Evolutionary conservation across 1,140 invertebrate genomes (phyloP).

Genomic region (Dufourea novaeangliae): DNA sequence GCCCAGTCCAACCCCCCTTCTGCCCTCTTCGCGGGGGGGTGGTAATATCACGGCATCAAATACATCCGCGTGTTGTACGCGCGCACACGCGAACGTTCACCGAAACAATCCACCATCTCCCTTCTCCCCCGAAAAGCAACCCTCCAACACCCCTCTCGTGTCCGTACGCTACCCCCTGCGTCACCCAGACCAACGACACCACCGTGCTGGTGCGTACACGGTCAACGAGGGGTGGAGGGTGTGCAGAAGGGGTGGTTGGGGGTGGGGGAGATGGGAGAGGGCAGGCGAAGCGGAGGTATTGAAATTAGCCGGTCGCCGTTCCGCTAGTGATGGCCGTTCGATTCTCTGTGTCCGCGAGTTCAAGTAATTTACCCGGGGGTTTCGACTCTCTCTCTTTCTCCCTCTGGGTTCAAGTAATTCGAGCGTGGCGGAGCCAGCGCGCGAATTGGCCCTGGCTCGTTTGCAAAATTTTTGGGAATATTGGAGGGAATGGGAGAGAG

Average conservation of each 20-base stretch:
- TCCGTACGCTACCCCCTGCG: constrained; percentile 17
- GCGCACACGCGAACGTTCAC: constrained; percentile 52
- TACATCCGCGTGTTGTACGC: constrained; percentile 60
- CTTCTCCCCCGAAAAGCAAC: constrained; percentile 54
- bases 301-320: constrained; percentile 70
- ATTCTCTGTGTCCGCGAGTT: constrained; percentile 50
- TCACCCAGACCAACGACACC: constrained; percentile 3
- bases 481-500: no score
- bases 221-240: constrained; percentile 6
- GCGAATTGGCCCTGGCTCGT: neutral
- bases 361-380: constrained; percentile 41
- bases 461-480: neutral
- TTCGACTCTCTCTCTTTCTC: no score
- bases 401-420: constrained; percentile 39
- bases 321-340: constrained; percentile 50
- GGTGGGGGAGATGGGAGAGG: no score
- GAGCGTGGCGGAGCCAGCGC: neutral
- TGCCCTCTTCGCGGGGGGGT: constrained; percentile 21
- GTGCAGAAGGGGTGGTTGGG: no score
- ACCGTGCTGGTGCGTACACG: constrained; percentile 43
- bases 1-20: neutral
- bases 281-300: constrained; percentile 64
- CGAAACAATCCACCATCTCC: constrained; percentile 65
- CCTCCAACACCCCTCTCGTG: constrained; percentile 21
- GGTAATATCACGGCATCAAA: constrained; percentile 60